A percentile compares a stretch with the other conserved stretches of the same genome.
Evolutionary conservation across 2,888 invertebrate species (phyloP).

Genomic region (Drosophila limbata): DNA sequence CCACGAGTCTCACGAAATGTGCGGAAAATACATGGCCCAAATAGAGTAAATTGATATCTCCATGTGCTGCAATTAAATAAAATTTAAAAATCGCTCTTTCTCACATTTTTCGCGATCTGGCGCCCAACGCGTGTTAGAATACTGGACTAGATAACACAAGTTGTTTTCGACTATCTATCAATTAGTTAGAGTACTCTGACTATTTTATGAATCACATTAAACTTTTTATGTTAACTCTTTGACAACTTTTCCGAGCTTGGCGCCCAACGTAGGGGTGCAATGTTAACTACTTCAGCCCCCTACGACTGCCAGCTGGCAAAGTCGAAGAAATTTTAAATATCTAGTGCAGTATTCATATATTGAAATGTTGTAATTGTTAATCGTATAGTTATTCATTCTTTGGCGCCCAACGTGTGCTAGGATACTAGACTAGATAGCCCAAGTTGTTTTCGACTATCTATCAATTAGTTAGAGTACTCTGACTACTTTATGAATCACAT

Average conservation of each 20-base stretch:
- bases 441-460: not conserved
- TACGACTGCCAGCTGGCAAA: not conserved
- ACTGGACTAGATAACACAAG: not conserved
- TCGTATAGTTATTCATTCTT: not conserved
- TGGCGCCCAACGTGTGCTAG: not conserved
- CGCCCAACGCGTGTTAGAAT: not conserved
- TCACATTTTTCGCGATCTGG: not conserved
- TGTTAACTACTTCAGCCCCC: not conserved
- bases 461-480: no score
- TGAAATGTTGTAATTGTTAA: not conserved
- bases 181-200: no score
- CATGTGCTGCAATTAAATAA: slow-evolving; percentile 1
- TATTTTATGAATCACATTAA: not conserved
- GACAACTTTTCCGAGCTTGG: not conserved
- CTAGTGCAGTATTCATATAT: not conserved
- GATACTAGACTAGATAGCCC: not conserved
- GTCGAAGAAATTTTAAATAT: no score
- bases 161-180: not conserved
- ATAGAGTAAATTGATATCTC: not conserved
- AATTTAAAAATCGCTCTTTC: not conserved
- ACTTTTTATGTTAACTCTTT: not conserved
- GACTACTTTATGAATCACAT: not conserved
- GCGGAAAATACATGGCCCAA: not conserved
- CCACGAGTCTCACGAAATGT: not conserved
- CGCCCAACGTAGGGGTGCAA: not conserved